phyloP scores from a whole-genome alignment of 2,113 vertebrate species.

The Polyodon spathula region DNA sequence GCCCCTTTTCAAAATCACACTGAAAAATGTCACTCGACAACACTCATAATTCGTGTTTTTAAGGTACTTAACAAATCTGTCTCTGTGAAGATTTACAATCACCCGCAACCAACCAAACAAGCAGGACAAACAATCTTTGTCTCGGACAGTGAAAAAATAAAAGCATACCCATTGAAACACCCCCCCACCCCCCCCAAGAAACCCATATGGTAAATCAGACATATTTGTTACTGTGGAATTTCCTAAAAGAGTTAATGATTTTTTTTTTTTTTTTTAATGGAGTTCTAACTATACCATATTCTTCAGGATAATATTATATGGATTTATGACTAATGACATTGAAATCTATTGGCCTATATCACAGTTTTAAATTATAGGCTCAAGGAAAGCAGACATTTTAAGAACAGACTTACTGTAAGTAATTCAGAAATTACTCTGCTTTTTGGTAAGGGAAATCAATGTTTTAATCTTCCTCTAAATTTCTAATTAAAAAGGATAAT shows the following conservation, averaged over 20 bases:
- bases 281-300: background rate
- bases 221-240: background rate
- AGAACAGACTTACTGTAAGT: slow-evolving; percentile 6
- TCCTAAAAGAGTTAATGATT: slow-evolving; percentile 5
- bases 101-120: background rate
- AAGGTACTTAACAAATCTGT: no score
- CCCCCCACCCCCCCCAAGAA: slow-evolving; percentile 18
- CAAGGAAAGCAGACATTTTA: background rate
- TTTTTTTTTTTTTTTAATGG: background rate
- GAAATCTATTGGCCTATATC: slow-evolving; percentile 5
- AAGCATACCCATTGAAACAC: slow-evolving; percentile 30
- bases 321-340: background rate
- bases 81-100: no score
- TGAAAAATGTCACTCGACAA: no score
- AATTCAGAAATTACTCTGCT: slow-evolving; percentile 11
- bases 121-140: background rate
- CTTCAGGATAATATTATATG: background rate
- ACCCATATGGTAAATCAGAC: no score
- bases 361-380: slow-evolving; percentile 2
- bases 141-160: slow-evolving; percentile 34
- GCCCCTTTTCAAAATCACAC: no score
- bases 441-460: slow-evolving; percentile 21
- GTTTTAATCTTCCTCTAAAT: slow-evolving; percentile 19
- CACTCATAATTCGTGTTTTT: no score
- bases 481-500: slow-evolving; percentile 24